phyloP scores from a whole-genome alignment of 2,797 vertebrate genomes.

The Arremon brunneinucha region DNA sequence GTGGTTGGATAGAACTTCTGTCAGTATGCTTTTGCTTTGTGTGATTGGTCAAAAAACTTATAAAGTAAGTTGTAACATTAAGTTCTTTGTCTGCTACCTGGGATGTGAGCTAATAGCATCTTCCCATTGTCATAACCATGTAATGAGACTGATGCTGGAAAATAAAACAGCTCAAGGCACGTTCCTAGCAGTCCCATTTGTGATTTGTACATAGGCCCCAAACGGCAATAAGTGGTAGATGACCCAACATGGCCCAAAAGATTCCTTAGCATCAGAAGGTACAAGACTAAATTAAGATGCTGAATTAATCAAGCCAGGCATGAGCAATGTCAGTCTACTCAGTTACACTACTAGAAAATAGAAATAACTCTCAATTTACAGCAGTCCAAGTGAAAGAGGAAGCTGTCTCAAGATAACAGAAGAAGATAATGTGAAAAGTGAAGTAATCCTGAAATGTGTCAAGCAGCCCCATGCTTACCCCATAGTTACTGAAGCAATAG shows the following conservation, averaged over 20 bases:
- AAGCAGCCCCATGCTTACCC: neutral
- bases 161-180: no score
- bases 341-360: neutral
- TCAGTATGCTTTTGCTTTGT: no score
- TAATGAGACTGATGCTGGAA: no score
- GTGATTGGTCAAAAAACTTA: no score
- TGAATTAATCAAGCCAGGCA: neutral
- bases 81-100: no score
- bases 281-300: neutral
- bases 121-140: no score
- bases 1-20: no score
- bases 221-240: no score
- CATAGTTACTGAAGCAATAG: neutral
- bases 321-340: neutral
- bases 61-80: no score
- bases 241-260: neutral
- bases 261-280: neutral
- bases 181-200: no score
- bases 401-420: neutral
- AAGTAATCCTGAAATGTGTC: neutral
- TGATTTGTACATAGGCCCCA: no score
- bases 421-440: neutral
- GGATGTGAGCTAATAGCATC: no score
- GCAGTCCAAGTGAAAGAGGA: neutral
- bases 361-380: neutral